Evolutionary conservation across 2,113 vertebrate genomes (phyloP).

Genomic region (Bombycilla garrulus): DNA sequence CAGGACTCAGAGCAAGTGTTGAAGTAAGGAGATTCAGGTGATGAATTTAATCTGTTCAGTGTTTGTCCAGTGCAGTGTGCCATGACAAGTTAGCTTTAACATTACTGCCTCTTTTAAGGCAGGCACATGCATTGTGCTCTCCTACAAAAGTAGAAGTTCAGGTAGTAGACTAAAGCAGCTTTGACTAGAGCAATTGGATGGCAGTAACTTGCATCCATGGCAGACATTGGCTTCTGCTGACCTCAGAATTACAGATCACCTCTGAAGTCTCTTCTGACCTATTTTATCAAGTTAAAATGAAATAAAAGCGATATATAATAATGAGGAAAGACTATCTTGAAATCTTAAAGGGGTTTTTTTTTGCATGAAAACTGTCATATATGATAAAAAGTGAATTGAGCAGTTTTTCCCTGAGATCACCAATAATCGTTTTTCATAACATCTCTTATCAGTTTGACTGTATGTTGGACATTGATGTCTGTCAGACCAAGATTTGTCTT

Average conservation of each 20-base stretch:
- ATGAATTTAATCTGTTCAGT: neutral
- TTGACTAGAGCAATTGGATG: neutral
- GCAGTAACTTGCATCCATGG: neutral
- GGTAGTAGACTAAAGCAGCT: neutral
- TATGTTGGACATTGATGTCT: neutral
- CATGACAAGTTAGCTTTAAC: neutral
- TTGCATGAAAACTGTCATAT: neutral
- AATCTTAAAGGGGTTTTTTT: neutral
- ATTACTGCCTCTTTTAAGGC: neutral
- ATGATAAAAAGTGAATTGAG: neutral
- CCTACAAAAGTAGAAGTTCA: neutral
- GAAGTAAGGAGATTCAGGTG: neutral
- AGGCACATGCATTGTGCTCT: neutral
- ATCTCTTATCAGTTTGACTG: neutral
- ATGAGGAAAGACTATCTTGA: neutral
- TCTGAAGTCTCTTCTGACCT: neutral
- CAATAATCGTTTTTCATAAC: neutral
- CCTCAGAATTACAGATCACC: neutral
- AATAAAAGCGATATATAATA: neutral
- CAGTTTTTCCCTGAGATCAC: neutral
- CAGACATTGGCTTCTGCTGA: neutral
- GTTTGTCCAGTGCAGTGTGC: neutral
- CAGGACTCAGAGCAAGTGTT: neutral
- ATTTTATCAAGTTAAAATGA: neutral
- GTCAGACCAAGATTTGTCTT: neutral